Evolutionary conservation across 2,888 invertebrate genomes (phyloP), one percentile per base, ranked within the genome.

Genomic region (Drosophila subsilvestris): DNA sequence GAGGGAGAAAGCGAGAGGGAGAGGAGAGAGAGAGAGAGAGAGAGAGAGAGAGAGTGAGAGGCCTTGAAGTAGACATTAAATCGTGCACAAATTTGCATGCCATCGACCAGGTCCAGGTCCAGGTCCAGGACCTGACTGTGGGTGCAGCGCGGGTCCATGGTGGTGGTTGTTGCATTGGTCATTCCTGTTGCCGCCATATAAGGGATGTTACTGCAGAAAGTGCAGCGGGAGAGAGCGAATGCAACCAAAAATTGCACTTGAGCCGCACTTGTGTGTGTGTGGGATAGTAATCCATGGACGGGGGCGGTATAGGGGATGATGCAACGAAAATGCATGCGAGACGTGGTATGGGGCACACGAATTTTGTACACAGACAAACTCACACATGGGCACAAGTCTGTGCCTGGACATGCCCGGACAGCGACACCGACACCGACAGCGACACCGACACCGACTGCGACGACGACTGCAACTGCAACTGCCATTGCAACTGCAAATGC

Each of bases 141-240:
- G 47, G 47, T 68, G 60, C 37, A 22, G 53, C 27, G 60, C 49
- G 47, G 57, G 29, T 49, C 50, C 29, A 48, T 50, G 22, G 58
- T 48, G 66, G 57, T 54, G 74, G 75, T 60, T 74, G 70, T 74
- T 70, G 68, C 56, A 76, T 68, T 69, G 75, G 80, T 60, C 56
- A 67, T 62, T 74, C 73, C 29, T 37, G 53, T 20, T 58, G 70
- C 66, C 37, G 63, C 60, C 75, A 80, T 75, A 85, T 83, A 83
- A 79, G 83, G 83, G 83, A 75, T 83, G 83, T 77, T 80, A 83
- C 80, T 83, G 74, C 62, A 70, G 62, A 72, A 84, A 76, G 69
- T 82, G 86, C 82, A 82, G 63, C 67, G 57, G 50, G 53, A 67
- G 44, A 70, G 63, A n/a, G 49, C 60, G 57, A 71, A 48, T 61